phyloP scores from a whole-genome alignment of 2,888 invertebrate species.

The Cylindroiulus punctatus region DNA sequence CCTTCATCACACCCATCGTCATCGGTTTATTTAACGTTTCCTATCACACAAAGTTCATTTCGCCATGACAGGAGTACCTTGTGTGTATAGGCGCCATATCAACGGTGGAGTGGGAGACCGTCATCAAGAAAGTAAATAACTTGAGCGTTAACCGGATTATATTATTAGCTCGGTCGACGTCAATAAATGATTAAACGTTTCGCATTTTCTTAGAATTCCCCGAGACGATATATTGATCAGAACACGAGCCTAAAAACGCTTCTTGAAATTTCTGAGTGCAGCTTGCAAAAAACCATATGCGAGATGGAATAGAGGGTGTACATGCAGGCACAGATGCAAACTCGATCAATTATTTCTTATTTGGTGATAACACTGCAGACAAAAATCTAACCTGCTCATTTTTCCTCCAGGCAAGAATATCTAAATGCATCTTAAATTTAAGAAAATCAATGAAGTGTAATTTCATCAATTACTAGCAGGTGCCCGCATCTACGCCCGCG shows the following conservation, averaged over 20 bases:
- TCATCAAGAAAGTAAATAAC: neutral
- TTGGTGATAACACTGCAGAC: too few relatives aligned
- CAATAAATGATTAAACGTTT: neutral
- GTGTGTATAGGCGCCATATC: neutral
- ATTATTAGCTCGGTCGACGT: constrained; percentile 19
- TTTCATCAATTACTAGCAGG: too few relatives aligned
- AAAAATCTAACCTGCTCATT: too few relatives aligned
- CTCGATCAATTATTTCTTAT: too few relatives aligned
- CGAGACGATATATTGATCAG: neutral
- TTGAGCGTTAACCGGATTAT: neutral
- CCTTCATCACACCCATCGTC: constrained; percentile 6
- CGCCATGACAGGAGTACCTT: neutral
- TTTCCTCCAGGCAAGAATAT: too few relatives aligned
- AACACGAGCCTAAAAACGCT: neutral
- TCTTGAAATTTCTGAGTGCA: neutral
- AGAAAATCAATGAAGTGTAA: too few relatives aligned
- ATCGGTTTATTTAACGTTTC: neutral
- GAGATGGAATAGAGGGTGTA: neutral
- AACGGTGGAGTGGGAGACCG: neutral
- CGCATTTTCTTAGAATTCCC: neutral
- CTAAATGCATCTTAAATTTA: too few relatives aligned
- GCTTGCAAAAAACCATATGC: neutral
- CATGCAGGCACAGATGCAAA: neutral
- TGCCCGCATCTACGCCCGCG: too few relatives aligned
- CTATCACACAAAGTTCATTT: neutral